Conservation (phyloP, 2,888 invertebrate genomes). For the Philhelius pedissequus region DNA sequence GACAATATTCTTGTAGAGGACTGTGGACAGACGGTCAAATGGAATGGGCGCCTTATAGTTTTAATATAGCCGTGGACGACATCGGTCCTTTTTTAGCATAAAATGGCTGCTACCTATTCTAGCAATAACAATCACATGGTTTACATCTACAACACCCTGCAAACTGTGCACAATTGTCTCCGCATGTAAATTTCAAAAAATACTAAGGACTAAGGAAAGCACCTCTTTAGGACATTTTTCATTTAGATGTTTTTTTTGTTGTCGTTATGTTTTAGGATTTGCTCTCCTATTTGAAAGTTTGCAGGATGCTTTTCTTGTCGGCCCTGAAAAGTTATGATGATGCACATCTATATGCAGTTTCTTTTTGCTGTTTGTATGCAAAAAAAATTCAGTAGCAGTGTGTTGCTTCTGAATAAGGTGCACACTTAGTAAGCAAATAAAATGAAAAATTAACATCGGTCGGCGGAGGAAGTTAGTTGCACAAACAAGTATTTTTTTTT, state of each 20-base stretch:
- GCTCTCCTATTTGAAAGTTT: conserved; percentile 36
- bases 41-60: conserved; percentile 18
- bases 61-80: conserved; percentile 19
- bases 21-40: background rate
- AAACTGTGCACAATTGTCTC: conserved; percentile 64
- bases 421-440: conserved; percentile 61
- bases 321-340: conserved; percentile 34
- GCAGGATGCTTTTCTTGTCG: background rate
- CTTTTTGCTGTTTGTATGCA: background rate
- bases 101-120: conserved; percentile 1
- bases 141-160: conserved; percentile 55
- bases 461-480: conserved; percentile 27
- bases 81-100: background rate
- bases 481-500: conserved; percentile 19
- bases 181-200: conserved; percentile 43
- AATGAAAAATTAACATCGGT: conserved; percentile 61
- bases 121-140: conserved; percentile 24
- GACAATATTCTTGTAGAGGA: background rate
- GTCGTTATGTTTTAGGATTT: background rate
- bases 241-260: conserved; percentile 4
- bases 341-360: background rate
- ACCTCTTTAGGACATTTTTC: background rate
- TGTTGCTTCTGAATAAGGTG: conserved; percentile 31
- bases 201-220: conserved; percentile 28
- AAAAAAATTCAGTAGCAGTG: background rate